These are phyloP conservation scores for Bombycilla garrulus DNA, from an alignment of 2,113 vertebrate species.

Conservation along the genomic window DNA sequence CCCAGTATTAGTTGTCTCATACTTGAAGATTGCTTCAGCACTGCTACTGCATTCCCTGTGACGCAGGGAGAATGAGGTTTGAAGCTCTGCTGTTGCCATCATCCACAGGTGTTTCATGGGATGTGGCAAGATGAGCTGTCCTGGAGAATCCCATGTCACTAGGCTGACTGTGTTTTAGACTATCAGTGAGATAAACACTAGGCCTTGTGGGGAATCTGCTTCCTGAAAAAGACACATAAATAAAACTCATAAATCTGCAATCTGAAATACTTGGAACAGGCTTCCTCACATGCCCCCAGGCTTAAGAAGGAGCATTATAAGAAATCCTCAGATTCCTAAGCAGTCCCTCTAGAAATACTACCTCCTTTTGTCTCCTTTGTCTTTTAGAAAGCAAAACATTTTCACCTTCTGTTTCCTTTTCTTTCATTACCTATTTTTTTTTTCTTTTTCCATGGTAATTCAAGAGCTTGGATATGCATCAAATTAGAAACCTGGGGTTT, in stretches of 20 bases:
- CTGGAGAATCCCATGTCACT: neutral
- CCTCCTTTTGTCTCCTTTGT: neutral
- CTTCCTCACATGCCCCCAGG: neutral
- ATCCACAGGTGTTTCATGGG: accelerated
- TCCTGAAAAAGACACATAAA: neutral
- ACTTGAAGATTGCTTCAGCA: neutral
- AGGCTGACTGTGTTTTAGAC: neutral
- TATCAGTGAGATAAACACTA: neutral
- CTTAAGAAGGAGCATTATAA: neutral
- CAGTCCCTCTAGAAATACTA: neutral
- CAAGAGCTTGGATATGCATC: neutral
- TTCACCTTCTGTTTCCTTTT: neutral
- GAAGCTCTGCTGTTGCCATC: neutral
- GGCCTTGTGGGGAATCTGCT: neutral
- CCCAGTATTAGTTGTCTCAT: neutral
- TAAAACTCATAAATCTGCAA: neutral
- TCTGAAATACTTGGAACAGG: neutral
- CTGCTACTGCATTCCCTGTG: neutral
- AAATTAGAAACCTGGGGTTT: neutral
- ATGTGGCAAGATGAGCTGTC: neutral
- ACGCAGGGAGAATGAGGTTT: neutral
- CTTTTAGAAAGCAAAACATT: neutral
- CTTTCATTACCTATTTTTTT: neutral
- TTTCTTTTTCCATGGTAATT: neutral
- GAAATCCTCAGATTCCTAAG: neutral